Evolutionary conservation across 2,797 vertebrate genomes (phyloP), one percentile per base, ranked within the genome.

Genomic region (Syngnathus acus): DNA sequence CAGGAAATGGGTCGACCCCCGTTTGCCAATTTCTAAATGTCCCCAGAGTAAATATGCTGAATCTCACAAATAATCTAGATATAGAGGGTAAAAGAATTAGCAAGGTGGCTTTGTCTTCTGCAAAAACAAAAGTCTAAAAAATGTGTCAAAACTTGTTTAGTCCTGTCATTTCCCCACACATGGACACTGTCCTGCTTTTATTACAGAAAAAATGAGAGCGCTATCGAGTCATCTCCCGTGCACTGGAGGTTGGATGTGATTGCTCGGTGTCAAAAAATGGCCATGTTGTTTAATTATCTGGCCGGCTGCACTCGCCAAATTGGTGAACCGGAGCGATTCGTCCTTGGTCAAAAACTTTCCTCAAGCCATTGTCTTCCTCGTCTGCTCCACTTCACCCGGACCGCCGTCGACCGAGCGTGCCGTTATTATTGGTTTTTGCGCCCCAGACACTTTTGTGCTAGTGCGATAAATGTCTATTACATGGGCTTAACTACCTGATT

Each of bases 1-100:
- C 54, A 37, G 72, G 73, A 80, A 77, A 68, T 64, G 50, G 78
- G 70, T 63, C 69, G 58, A 68, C 65, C 55, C 55, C 55, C 55
- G 14, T 57, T 57, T 0, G 14, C 32, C 3, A 57, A 17, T 57
- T 57, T 57, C 26, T 37, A 54, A 54, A 54, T 4, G 21, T 26
- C 21, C 21, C 16, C 6, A 14, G 55, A 17, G 55, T 57, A 38
- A 17, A 57, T 32, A 32, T 54, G 53, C 53, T 54, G 26, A 54
- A 23, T 23, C 9, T 54, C 21, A 13, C 11, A 54, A 54, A 26
- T 23, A 2, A 54, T 5, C 10, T 13, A 54, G 53, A 21, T 54
- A 54, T 54, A 9, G 19, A n/a, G 14, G 48, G 48, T 51, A 8
- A 19, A 10, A 54, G 13, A 23, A 26, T 54, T 26, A 9, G 11